These are phyloP conservation scores for Andrena dorsata DNA, from an alignment of 2,888 invertebrate genomes.

Conservation along the genomic window DNA sequence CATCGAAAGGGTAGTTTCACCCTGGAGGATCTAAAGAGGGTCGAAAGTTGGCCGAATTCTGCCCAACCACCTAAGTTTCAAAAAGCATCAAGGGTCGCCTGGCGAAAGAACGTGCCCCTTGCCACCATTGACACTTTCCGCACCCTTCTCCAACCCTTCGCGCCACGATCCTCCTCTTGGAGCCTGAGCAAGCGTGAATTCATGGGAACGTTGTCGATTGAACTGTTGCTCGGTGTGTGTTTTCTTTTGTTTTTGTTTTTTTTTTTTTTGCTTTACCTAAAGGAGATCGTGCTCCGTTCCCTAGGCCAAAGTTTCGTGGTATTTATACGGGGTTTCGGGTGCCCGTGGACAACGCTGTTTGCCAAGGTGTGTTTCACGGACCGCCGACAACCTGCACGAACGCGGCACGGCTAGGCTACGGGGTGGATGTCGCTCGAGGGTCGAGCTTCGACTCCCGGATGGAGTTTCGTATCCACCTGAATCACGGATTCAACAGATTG, in stretches of 20 bases:
- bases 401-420: conserved; percentile 62
- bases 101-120: neutral
- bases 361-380: conserved; percentile 29
- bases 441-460: conserved; percentile 63
- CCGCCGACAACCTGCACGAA: neutral
- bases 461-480: conserved; percentile 68
- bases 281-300: conserved; percentile 41
- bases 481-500: conserved; percentile 51
- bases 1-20: neutral
- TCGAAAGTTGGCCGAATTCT: neutral
- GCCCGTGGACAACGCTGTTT: conserved; percentile 40
- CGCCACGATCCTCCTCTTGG: neutral
- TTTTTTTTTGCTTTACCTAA: conserved; percentile 50
- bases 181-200: conserved; percentile 4
- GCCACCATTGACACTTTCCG: neutral
- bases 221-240: conserved; percentile 25
- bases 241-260: no score
- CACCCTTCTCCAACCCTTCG: neutral
- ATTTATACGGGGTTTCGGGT: conserved; percentile 46
- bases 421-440: conserved; percentile 61
- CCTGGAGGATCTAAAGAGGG: neutral
- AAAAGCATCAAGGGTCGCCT: neutral
- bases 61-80: neutral
- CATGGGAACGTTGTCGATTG: conserved; percentile 25
- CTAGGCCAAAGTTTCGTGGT: conserved; percentile 46